Evolutionary conservation across 2,888 invertebrate genomes (phyloP), one percentile per base, ranked within the genome.

Genomic region (Craniophora ligustri): DNA sequence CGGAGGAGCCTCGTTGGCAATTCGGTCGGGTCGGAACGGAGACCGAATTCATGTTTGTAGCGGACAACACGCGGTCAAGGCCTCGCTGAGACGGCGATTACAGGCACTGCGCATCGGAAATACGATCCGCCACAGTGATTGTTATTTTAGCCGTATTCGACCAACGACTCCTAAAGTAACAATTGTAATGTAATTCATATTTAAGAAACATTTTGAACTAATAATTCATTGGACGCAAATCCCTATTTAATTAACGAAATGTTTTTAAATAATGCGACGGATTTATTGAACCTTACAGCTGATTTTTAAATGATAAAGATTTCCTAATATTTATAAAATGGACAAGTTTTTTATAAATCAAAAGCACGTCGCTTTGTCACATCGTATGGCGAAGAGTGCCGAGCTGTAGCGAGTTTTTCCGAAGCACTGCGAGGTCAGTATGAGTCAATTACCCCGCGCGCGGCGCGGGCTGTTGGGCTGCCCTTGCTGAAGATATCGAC

Each of bases 401-500:
- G 88, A 89, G 76, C 56, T 70, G 38, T 53, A 75, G 67, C 90
- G 89, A 90, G 85, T 84, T 89, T 88, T 88, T 85, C 87, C 89
- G 88, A 89, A 86, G 86, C 84, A 80, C 67, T 65, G 82, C 86
- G 92, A 92, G 95, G 95, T 95, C 95, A 95, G 84, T 81, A 75
- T 82, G 87, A 95, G 95, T 95, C 95, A 95, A 94, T 95, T 95
- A 95, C 95, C 95, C 94, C 94, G 76, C 83, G 86, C 68, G 88
- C 94, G 94, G 76, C 83, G 86, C 68, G 88, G 69, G 88, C 67
- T 73, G 75, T 71, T 72, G 76, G 74, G 78, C 67, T 78, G 74
- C 49, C 69, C 73, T 67, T 78, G 79, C 67, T 71, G 77, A 40
- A n/a, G n/a, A n/a, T n/a, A n/a, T n/a, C 56, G 41, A 45, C 56